Percentiles rank a stretch among this genome's conserved stretches.
These are phyloP conservation scores for Sthenelais limicola DNA, from an alignment of 2,888 invertebrate species.

Conservation along the genomic window DNA sequence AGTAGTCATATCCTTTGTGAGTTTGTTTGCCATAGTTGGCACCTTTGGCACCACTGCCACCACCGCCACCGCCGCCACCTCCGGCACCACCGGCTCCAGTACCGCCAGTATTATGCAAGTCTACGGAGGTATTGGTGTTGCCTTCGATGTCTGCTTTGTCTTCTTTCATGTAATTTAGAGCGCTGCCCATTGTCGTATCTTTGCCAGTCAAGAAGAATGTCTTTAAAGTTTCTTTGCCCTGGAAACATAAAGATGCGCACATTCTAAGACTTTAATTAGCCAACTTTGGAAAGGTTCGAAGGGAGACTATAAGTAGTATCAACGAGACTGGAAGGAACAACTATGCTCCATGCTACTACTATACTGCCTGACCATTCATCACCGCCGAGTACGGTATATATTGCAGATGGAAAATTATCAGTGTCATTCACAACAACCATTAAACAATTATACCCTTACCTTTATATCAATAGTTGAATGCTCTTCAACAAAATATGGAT, in stretches of 20 bases:
- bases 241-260: too few relatives aligned
- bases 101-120: neutral
- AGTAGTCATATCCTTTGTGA: too few relatives aligned
- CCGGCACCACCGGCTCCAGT: slow-evolving; percentile 38
- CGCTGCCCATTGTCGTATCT: slow-evolving; percentile 33
- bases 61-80: slow-evolving; percentile 2
- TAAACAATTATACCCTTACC: too few relatives aligned
- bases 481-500: slow-evolving; percentile 78
- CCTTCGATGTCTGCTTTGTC: slow-evolving; percentile 39
- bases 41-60: neutral
- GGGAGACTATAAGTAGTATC: too few relatives aligned
- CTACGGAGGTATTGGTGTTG: slow-evolving; percentile 32
- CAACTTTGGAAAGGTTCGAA: too few relatives aligned
- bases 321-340: too few relatives aligned
- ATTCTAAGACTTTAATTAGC: too few relatives aligned
- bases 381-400: too few relatives aligned
- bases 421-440: too few relatives aligned
- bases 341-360: too few relatives aligned
- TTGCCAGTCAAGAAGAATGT: slow-evolving; percentile 19
- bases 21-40: slow-evolving; percentile 22
- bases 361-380: too few relatives aligned
- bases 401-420: too few relatives aligned
- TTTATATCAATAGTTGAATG: slow-evolving; percentile 20
- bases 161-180: slow-evolving; percentile 31
- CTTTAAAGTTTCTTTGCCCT: neutral